phyloP scores from a whole-genome alignment of 2,113 vertebrate species.

The Elachura formosa region DNA sequence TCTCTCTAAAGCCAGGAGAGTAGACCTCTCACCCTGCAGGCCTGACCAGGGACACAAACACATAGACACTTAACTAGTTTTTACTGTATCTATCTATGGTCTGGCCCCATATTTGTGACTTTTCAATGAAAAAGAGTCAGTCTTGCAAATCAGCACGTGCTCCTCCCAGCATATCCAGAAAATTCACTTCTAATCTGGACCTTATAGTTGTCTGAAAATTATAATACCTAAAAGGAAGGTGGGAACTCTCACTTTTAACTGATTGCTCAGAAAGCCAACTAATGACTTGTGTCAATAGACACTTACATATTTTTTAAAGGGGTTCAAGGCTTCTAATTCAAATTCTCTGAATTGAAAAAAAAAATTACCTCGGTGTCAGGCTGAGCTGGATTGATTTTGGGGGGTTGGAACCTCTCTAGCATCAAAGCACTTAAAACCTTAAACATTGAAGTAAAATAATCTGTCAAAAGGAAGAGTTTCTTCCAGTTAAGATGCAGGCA shows the following conservation, averaged over 20 bases:
- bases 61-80: background rate
- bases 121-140: background rate
- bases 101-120: background rate
- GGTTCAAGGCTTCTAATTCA: background rate
- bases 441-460: background rate
- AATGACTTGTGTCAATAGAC: rapidly evolving
- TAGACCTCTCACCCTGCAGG: background rate
- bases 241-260: background rate
- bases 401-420: background rate
- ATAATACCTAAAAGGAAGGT: background rate
- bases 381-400: background rate
- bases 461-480: background rate
- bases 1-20: background rate
- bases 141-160: background rate
- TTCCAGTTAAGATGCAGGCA: background rate
- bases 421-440: background rate
- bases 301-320: background rate
- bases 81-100: background rate
- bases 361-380: background rate
- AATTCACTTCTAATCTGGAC: background rate
- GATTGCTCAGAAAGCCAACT: background rate
- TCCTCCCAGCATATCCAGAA: background rate
- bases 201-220: background rate
- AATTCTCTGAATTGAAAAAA: background rate
- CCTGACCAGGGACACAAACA: background rate